A percentile compares a stretch with the other conserved stretches of the same genome.
Evolutionary conservation across 2,113 vertebrate species (phyloP).

Genomic region (Saccopteryx bilineata): DNA sequence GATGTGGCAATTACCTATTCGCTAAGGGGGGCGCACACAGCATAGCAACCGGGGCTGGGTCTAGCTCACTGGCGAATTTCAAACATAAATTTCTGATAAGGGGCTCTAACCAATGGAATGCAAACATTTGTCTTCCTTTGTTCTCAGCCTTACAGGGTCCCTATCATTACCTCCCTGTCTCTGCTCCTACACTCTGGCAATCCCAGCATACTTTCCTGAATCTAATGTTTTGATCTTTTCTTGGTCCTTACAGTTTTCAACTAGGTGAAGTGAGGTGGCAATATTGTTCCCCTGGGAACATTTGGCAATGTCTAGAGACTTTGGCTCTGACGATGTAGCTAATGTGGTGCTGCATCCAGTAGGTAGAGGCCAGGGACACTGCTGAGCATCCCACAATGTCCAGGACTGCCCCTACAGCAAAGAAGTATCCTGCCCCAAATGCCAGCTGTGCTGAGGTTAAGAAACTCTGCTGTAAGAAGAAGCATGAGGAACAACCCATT

Average conservation of each 20-base stretch:
- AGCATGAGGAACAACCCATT: not conserved
- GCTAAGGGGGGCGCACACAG: too few relatives aligned
- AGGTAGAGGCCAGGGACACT: not conserved
- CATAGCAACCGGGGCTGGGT: too few relatives aligned
- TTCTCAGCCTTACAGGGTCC: too few relatives aligned
- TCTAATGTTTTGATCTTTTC: too few relatives aligned
- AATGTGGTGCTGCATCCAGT: not conserved
- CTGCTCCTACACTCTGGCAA: too few relatives aligned
- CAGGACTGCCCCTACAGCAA: not conserved
- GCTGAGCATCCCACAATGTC: accelerated
- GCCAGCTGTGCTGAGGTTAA: not conserved
- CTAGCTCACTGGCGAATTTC: too few relatives aligned
- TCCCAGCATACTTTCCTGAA: too few relatives aligned
- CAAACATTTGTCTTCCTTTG: too few relatives aligned
- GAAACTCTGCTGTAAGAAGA: not conserved
- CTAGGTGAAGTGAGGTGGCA: not conserved
- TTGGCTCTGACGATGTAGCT: not conserved
- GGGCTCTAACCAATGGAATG: too few relatives aligned
- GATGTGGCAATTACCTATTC: too few relatives aligned
- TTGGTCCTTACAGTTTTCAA: not conserved
- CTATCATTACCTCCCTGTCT: too few relatives aligned
- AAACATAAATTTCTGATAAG: too few relatives aligned
- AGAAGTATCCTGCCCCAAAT: not conserved
- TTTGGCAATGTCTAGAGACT: not conserved
- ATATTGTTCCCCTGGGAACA: not conserved